A percentile compares a stretch with the other conserved stretches of the same genome.
These are phyloP conservation scores for Artibeus jamaicensis DNA, from an alignment of 2,797 vertebrate genomes.

Conservation along the genomic window DNA sequence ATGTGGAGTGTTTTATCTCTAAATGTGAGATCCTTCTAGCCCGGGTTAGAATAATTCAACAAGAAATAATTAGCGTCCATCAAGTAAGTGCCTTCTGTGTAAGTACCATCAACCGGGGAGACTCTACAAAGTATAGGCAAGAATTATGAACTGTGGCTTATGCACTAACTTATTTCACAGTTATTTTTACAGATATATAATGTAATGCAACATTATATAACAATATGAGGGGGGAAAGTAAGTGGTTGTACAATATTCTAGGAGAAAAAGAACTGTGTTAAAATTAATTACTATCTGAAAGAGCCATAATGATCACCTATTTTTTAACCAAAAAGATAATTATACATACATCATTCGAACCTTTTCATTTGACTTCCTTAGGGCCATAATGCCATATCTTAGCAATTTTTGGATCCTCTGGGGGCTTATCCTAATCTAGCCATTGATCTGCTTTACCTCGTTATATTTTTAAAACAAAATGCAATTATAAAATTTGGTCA, in stretches of 20 bases:
- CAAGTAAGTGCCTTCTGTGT: not conserved
- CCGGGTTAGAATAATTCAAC: not conserved
- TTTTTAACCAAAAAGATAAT: not conserved
- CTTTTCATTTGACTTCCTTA: not conserved
- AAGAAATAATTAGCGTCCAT: not conserved
- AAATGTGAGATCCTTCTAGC: not conserved
- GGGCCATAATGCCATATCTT: rapidly evolving
- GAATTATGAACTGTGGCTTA: not conserved
- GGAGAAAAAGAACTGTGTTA: not conserved
- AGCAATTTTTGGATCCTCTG: not conserved
- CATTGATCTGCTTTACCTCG: not conserved
- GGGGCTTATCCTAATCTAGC: not conserved
- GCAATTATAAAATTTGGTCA: not conserved
- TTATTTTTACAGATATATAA: not conserved
- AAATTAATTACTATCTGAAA: not conserved
- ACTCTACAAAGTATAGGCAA: not conserved
- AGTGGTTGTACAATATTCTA: not conserved
- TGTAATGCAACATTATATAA: not conserved
- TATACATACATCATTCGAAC: not conserved
- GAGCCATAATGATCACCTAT: not conserved
- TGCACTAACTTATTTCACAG: not conserved
- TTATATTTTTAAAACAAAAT: not conserved
- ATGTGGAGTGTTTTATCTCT: slow-evolving; percentile 75
- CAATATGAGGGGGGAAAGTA: not conserved
- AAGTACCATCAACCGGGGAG: not conserved